These are phyloP conservation scores for Cotesia chilonis DNA, from an alignment of 1,140 invertebrate species.

Conservation along the genomic window DNA sequence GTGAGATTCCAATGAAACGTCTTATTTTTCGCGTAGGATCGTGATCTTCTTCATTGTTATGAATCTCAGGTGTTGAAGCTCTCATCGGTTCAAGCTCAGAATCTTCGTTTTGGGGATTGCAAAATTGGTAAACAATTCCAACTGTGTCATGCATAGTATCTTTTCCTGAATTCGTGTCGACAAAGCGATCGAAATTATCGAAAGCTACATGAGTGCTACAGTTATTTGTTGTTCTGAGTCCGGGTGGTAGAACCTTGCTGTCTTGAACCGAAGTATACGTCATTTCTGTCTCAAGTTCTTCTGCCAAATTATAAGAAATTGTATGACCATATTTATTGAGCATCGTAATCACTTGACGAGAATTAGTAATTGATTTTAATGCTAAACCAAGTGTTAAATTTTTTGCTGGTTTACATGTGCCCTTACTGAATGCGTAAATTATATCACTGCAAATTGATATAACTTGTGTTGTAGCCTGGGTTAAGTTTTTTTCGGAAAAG, in stretches of 20 bases:
- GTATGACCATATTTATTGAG: constrained; percentile 54
- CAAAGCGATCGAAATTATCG: constrained; percentile 63
- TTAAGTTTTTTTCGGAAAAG: constrained; percentile 40
- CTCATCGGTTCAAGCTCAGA: background rate
- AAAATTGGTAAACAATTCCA: constrained; percentile 58
- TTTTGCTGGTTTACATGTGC: constrained; percentile 49
- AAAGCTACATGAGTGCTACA: constrained; percentile 55
- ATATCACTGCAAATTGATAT: constrained; percentile 52
- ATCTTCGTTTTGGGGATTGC: constrained; percentile 6
- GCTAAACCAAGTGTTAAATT: constrained; percentile 49
- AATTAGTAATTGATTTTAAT: constrained; percentile 52
- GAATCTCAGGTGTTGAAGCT: background rate
- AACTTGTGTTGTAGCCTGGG: constrained; percentile 40
- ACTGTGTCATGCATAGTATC: constrained; percentile 64
- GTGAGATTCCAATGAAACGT: constrained; percentile 41
- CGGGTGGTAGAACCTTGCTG: constrained; percentile 35
- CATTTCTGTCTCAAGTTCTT: constrained; percentile 36
- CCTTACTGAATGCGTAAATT: constrained; percentile 48
- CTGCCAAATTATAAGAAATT: constrained; percentile 49
- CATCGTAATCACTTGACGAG: constrained; percentile 49
- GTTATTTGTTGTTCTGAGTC: constrained; percentile 38
- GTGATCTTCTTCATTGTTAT: background rate
- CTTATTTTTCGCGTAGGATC: constrained; percentile 39
- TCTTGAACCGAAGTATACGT: constrained; percentile 29
- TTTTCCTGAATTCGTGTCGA: constrained; percentile 58